These are phyloP conservation scores for Patella pellucida DNA, from an alignment of 2,888 invertebrate species.

Conservation along the genomic window DNA sequence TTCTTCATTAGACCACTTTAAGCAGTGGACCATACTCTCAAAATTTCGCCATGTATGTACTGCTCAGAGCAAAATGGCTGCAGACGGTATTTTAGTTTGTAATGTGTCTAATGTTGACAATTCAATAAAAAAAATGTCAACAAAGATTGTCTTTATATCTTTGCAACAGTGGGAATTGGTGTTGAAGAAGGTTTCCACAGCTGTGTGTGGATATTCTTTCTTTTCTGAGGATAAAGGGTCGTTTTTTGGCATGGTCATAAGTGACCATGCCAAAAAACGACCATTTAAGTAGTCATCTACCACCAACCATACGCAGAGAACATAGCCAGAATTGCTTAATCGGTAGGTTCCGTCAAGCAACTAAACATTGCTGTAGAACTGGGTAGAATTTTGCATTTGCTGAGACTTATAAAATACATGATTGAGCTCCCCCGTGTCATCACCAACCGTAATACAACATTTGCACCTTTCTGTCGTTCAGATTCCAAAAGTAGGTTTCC, in stretches of 20 bases:
- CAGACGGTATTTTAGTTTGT: background rate
- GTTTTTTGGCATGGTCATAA: no score
- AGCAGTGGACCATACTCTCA: background rate
- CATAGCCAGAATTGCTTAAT: constrained; percentile 5
- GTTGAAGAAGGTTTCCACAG: background rate
- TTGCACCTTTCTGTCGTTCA: background rate
- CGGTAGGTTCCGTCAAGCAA: constrained; percentile 1
- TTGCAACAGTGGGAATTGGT: background rate
- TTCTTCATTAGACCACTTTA: background rate
- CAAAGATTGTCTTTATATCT: background rate
- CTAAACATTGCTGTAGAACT: background rate
- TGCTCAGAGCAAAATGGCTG: background rate
- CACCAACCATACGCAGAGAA: background rate
- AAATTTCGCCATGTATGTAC: background rate
- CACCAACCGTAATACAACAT: background rate
- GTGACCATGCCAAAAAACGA: background rate
- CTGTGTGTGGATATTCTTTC: background rate
- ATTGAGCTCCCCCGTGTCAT: background rate
- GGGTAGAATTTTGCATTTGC: background rate
- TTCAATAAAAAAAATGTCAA: background rate
- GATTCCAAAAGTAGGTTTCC: background rate
- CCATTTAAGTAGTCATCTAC: background rate
- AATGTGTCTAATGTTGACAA: background rate
- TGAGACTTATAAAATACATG: constrained; percentile 1
- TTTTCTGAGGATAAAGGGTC: background rate